Conservation (phyloP, 2,888 invertebrate species). For the Allolobophora icterica region DNA sequence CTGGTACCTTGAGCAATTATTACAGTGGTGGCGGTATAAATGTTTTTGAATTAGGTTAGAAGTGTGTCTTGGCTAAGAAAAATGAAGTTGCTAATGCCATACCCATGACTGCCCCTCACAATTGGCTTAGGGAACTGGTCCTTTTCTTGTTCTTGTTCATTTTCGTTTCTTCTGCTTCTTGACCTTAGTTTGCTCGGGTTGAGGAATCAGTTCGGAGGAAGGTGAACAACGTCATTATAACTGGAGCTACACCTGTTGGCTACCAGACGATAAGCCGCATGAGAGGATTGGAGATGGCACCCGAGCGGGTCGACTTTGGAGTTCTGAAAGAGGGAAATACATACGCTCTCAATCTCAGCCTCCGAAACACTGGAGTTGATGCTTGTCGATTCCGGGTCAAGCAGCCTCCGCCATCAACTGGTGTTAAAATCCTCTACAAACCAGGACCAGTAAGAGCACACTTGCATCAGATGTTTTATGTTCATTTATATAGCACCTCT, state of each 20-base stretch:
- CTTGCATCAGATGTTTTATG: neutral
- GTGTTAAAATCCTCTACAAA: constrained; percentile 60
- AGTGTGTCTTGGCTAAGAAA: no score
- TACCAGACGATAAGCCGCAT: constrained; percentile 54
- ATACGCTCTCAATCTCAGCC: constrained; percentile 56
- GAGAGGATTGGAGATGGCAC: constrained; percentile 61
- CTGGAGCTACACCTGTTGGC: constrained; percentile 58
- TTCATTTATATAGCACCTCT: neutral
- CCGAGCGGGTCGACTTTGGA: constrained; percentile 58
- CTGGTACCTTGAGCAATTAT: no score
- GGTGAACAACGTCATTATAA: constrained; percentile 56
- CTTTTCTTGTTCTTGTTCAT: no score
- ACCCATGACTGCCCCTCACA: no score
- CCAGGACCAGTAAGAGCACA: constrained; percentile 61
- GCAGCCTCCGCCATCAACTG: constrained; percentile 65
- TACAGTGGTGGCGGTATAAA: no score
- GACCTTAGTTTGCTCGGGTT: constrained; percentile 50
- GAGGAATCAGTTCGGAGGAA: constrained; percentile 62
- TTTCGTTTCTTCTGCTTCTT: no score
- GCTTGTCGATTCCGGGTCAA: constrained; percentile 63
- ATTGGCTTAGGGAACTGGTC: no score
- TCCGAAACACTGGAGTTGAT: constrained; percentile 64
- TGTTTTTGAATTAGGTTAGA: no score
- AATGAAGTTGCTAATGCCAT: no score
- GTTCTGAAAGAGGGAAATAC: constrained; percentile 63